A percentile compares a stretch with the other conserved stretches of the same genome.
phyloP scores from a whole-genome alignment of 2,797 vertebrate genomes.

The Oceanodroma leucorhoa region DNA sequence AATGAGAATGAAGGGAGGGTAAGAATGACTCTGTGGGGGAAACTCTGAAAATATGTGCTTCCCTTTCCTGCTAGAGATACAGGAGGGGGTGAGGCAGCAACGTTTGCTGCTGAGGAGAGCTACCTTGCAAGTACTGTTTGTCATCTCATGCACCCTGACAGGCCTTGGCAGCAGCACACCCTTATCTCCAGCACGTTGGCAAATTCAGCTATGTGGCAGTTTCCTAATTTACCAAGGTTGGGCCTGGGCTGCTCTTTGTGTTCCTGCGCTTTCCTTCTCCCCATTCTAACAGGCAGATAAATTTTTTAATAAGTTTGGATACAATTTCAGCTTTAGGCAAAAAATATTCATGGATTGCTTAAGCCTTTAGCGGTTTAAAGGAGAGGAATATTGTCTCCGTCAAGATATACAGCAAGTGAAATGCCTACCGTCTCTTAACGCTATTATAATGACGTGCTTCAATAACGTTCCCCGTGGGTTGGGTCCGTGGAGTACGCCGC shows the following conservation, averaged over 20 bases:
- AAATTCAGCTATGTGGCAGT: background rate
- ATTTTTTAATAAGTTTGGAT: background rate
- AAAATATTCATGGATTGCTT: background rate
- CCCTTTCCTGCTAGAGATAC: background rate
- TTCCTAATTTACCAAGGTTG: background rate
- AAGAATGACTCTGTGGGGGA: background rate
- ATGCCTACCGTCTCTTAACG: fast-evolving
- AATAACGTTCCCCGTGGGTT: background rate
- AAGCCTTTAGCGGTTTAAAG: background rate
- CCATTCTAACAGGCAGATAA: background rate
- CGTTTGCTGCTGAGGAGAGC: background rate
- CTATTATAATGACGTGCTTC: background rate
- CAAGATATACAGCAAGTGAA: background rate
- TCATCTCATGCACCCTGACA: background rate
- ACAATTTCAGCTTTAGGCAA: background rate
- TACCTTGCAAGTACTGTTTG: background rate
- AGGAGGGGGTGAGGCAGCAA: background rate
- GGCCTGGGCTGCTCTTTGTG: background rate
- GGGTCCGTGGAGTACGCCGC: background rate
- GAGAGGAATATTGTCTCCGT: background rate
- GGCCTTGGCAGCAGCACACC: background rate
- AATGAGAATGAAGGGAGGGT: background rate
- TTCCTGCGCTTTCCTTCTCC: background rate
- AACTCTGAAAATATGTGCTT: constrained; percentile 2
- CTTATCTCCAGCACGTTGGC: background rate